These are phyloP conservation scores for Cephus cinctus DNA, from an alignment of 1,140 invertebrate species.

Conservation along the genomic window DNA sequence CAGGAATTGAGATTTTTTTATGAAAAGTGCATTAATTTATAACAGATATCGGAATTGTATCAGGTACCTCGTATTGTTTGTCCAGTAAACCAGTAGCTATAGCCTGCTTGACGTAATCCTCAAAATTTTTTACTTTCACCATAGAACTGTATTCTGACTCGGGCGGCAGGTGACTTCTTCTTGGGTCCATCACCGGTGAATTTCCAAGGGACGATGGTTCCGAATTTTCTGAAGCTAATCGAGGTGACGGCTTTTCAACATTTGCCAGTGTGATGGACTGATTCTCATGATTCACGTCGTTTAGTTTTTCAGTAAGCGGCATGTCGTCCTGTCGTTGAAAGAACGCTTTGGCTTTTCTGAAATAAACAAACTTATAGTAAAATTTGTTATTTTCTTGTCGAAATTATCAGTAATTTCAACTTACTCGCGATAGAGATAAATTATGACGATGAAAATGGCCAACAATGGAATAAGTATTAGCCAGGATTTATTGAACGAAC, in stretches of 20 bases:
- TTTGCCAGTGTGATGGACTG: neutral
- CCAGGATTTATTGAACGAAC: constrained; percentile 15
- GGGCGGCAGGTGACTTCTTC: constrained; percentile 2
- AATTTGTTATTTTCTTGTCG: neutral
- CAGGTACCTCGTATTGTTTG: constrained; percentile 30
- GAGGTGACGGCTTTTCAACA: neutral
- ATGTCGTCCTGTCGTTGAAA: constrained; percentile 14
- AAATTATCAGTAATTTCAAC: no score
- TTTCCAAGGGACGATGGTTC: neutral
- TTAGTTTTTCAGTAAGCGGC: neutral
- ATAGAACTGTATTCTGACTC: neutral
- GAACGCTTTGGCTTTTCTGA: neutral
- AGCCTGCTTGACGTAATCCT: constrained; percentile 29
- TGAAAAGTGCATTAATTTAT: neutral
- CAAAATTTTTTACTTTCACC: constrained; percentile 31
- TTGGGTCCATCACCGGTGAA: neutral
- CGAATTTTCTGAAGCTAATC: neutral
- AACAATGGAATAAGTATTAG: constrained; percentile 16
- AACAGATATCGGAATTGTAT: neutral
- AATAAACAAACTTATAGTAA: neutral
- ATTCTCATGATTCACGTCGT: neutral
- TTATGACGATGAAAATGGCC: neutral
- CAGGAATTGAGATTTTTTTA: constrained; percentile 7
- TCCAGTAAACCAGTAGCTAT: constrained; percentile 25
- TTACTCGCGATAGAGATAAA: constrained; percentile 21